phyloP scores from a whole-genome alignment of 1,140 invertebrate species.

The Cyclina sinensis region DNA sequence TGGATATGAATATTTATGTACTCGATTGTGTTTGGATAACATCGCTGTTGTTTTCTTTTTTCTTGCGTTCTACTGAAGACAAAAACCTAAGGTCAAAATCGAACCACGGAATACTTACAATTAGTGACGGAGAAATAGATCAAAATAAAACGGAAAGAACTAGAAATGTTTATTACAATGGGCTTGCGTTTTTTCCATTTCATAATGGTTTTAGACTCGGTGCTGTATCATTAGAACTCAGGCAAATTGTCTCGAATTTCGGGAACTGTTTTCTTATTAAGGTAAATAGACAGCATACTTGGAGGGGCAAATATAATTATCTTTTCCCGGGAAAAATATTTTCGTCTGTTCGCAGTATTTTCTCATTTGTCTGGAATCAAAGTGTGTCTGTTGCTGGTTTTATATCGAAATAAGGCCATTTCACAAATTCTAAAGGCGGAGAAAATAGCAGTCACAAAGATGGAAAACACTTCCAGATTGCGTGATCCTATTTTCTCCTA shows the following conservation, averaged over 20 bases:
- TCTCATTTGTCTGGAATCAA: slow-evolving; percentile 66
- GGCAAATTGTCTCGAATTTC: slow-evolving; percentile 62
- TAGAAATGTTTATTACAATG: slow-evolving; percentile 69
- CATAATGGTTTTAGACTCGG: slow-evolving; percentile 61
- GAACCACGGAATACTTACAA: slow-evolving; percentile 57
- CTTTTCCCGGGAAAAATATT: slow-evolving; percentile 63
- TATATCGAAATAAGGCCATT: slow-evolving; percentile 60
- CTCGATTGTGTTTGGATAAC: slow-evolving; percentile 23
- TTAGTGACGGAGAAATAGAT: slow-evolving; percentile 65
- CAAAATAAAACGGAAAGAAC: slow-evolving; percentile 71
- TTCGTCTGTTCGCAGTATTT: slow-evolving; percentile 64
- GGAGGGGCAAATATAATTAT: slow-evolving; percentile 68
- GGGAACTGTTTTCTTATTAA: slow-evolving; percentile 67
- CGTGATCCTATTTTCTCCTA: slow-evolving; percentile 63
- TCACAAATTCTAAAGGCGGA: slow-evolving; percentile 56
- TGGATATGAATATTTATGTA: slow-evolving; percentile 63
- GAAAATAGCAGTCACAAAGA: slow-evolving; percentile 44
- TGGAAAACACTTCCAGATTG: slow-evolving; percentile 35
- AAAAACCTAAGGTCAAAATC: slow-evolving; percentile 14
- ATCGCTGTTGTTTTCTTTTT: slow-evolving; percentile 41
- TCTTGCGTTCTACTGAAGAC: not conserved
- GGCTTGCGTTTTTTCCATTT: slow-evolving; percentile 66
- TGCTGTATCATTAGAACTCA: slow-evolving; percentile 58
- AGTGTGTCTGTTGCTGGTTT: slow-evolving; percentile 52
- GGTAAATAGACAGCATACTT: slow-evolving; percentile 69